A percentile compares a stretch with the other conserved stretches of the same genome.
Evolutionary conservation across 2,888 invertebrate species (phyloP).

Genomic region (Ceratothoa steindachneri): DNA sequence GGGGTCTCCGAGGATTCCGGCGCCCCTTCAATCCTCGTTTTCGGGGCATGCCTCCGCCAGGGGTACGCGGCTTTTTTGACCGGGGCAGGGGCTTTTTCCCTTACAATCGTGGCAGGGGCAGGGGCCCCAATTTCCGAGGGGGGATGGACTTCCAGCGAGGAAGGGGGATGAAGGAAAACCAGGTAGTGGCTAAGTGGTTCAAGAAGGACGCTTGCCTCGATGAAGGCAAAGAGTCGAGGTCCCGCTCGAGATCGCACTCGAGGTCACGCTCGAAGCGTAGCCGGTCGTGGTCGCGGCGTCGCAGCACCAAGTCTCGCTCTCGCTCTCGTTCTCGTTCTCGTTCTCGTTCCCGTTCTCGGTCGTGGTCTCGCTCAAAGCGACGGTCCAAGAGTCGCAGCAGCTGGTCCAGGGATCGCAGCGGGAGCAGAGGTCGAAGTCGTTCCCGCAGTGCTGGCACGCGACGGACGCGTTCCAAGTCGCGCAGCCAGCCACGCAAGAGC

Average conservation of each 20-base stretch:
- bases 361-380: constrained; percentile 19
- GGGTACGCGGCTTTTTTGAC: constrained; percentile 19
- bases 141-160: constrained; percentile 8
- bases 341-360: background rate
- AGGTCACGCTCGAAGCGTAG: constrained; percentile 15
- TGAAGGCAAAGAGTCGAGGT: constrained; percentile 7
- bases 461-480: background rate
- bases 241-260: constrained; percentile 15
- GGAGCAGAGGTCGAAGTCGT: background rate
- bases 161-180: background rate
- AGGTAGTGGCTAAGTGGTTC: constrained; percentile 24
- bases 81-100: constrained; percentile 24
- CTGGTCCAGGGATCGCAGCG: background rate
- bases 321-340: too few relatives aligned
- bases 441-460: background rate
- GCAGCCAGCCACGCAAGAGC: background rate
- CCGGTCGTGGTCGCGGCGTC: constrained; percentile 5
- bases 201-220: constrained; percentile 20
- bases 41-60: constrained; percentile 1
- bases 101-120: constrained; percentile 9
- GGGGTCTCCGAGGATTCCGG: constrained; percentile 28
- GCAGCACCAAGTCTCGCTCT: constrained; percentile 21
- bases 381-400: background rate
- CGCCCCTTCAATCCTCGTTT: background rate
- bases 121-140: constrained; percentile 11